phyloP scores from a whole-genome alignment of 2,888 invertebrate species.

The Dryococelus australis region DNA sequence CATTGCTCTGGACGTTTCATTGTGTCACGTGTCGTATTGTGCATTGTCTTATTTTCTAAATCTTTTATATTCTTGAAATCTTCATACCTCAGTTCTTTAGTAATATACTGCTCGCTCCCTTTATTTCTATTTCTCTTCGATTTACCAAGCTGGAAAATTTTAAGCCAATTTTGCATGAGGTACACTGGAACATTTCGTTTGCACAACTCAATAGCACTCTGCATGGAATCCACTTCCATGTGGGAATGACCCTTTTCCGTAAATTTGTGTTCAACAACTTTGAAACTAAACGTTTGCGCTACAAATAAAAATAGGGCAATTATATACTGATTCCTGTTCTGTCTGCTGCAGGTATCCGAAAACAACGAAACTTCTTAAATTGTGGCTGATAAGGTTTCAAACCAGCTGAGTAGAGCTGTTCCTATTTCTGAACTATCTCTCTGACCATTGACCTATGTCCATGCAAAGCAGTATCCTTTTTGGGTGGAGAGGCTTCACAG shows the following conservation, averaged over 20 bases:
- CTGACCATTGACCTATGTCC: slow-evolving; percentile 52
- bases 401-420: slow-evolving; percentile 46
- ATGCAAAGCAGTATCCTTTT: slow-evolving; percentile 50
- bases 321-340: slow-evolving; percentile 47
- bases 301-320: slow-evolving; percentile 36
- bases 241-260: neutral
- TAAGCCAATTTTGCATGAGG: slow-evolving; percentile 47
- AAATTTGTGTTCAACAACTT: slow-evolving; percentile 17
- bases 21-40: slow-evolving; percentile 29
- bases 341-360: slow-evolving; percentile 35
- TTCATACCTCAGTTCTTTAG: slow-evolving; percentile 42
- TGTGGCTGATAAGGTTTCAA: slow-evolving; percentile 24
- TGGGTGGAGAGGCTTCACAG: slow-evolving; percentile 50
- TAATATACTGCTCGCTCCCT: slow-evolving; percentile 40
- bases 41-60: neutral
- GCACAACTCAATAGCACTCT: slow-evolving; percentile 47
- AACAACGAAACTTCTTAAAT: slow-evolving; percentile 30
- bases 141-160: slow-evolving; percentile 44
- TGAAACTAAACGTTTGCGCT: neutral
- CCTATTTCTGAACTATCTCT: slow-evolving; percentile 53
- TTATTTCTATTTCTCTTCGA: slow-evolving; percentile 45
- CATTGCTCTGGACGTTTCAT: neutral
- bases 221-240: slow-evolving; percentile 51
- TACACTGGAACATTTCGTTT: slow-evolving; percentile 46
- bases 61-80: slow-evolving; percentile 44